A percentile compares a stretch with the other conserved stretches of the same genome.
Evolutionary conservation across 2,113 vertebrate species (phyloP).

Genomic region (Anser brachyrhynchus): DNA sequence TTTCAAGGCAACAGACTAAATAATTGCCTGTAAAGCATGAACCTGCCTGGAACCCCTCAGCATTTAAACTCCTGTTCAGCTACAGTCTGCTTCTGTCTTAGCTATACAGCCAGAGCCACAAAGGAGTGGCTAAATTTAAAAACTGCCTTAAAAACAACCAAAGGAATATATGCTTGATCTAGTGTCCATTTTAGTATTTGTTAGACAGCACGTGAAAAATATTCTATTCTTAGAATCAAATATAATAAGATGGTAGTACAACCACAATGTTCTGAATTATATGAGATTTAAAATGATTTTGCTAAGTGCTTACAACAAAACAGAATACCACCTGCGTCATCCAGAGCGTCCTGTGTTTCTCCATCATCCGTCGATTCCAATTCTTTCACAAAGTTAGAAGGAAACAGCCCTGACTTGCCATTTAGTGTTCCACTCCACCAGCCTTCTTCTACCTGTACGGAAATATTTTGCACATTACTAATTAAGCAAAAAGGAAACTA

Average conservation of each 20-base stretch:
- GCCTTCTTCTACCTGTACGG: conserved; percentile 91
- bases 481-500: neutral
- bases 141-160: neutral
- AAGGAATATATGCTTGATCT: too few species aligned
- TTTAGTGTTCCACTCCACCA: conserved; percentile 92
- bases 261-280: neutral
- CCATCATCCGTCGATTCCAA: conserved; percentile 80
- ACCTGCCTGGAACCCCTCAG: neutral
- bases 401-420: conserved; percentile 88
- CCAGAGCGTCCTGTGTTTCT: conserved; percentile 79
- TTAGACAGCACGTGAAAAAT: neutral
- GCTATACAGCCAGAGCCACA: neutral
- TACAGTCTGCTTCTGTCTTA: neutral
- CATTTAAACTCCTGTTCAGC: neutral
- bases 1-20: neutral
- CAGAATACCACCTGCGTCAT: conserved; percentile 81
- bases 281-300: neutral
- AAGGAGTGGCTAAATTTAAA: neutral
- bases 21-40: neutral
- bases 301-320: neutral
- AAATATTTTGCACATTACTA: conserved; percentile 37
- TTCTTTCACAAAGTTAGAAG: conserved; percentile 97
- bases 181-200: neutral
- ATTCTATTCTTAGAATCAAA: neutral
- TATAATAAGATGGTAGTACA: neutral